Percentiles rank a stretch among this genome's conserved stretches.
Evolutionary conservation across 2,888 invertebrate genomes (phyloP).

Genomic region (Bhutanitis thaidina): DNA sequence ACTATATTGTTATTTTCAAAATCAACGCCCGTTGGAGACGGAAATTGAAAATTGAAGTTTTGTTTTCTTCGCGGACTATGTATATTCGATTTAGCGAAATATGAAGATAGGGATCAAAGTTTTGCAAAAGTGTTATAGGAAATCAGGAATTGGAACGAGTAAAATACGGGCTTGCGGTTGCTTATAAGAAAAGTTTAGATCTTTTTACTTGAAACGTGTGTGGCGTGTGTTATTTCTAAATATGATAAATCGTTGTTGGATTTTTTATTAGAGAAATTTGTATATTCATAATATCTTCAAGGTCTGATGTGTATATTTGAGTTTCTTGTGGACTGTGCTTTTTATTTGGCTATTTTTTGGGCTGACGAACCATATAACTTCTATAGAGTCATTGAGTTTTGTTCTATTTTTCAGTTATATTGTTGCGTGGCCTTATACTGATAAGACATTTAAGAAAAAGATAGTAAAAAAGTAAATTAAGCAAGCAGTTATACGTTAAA

Average conservation of each 20-base stretch:
- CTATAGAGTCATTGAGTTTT: too few species aligned
- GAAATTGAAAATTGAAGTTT: conserved; percentile 24
- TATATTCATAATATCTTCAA: background rate
- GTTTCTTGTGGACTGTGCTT: too few species aligned
- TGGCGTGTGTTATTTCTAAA: conserved; percentile 1
- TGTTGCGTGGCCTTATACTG: too few species aligned
- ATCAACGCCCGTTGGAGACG: conserved; percentile 8
- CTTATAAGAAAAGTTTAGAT: conserved; percentile 17
- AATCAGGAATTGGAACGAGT: conserved; percentile 26
- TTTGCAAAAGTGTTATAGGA: conserved; percentile 24
- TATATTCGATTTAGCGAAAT: conserved; percentile 25
- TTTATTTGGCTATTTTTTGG: too few species aligned
- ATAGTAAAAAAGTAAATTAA: background rate
- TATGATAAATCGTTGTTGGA: conserved; percentile 1
- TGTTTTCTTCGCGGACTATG: conserved; percentile 21
- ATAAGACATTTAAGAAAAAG: background rate
- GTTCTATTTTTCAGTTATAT: too few species aligned
- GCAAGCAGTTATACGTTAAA: background rate
- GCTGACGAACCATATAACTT: too few species aligned
- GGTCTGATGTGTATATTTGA: background rate
- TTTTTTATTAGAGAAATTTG: too few species aligned
- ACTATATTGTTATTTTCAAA: conserved; percentile 14
- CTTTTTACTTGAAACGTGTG: conserved; percentile 9
- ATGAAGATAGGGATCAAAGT: conserved; percentile 28
- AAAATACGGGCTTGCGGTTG: conserved; percentile 23